Base-by-base conservation (phyloP, 2,797 vertebrate genomes). In the Lithobates sylvaticus region DNA sequence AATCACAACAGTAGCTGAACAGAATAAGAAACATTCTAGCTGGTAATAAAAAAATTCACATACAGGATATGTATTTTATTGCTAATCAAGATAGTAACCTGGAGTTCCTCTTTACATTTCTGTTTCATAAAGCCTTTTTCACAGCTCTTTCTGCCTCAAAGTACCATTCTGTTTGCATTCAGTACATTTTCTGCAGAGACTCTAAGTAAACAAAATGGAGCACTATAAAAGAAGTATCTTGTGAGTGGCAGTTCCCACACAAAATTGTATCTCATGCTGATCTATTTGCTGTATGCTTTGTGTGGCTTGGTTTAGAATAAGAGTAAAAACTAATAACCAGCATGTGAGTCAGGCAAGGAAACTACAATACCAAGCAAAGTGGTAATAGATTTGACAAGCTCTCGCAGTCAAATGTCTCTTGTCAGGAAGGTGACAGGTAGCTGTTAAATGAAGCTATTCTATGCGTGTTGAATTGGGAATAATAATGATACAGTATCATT, bases 401-500 rank as follows among this genome's bases (percentile, higher is more conserved):
- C 44, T 72, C 5, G 36, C 47, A 82, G 47, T 73, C 54, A 64
- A 10, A 61, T 82, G 70, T 47, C 32, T 74, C 54, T 65, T 82
- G 80, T 82, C 80, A 81, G 68, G 5, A 39, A 54, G 44, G 78
- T 73, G 80, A 82, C 80, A 73, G 50, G 50, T 74, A 82, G 69
- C 80, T 39, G 50, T 73, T 82, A 72, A 42, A 42, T 64, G 70
- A 64, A 64, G 58, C 23, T 12, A 21, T 36, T 82, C 23, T 65
- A 61, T 39, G 80, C 70, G 73, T 82, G 70, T 82, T 74, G 50
- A 82, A 74, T 64, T 72, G 50, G n/a, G 50, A 61, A 61, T 64
- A 74, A 74, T 82, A 72, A 81, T 72, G 78, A 70, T 72, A 81
- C 21, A n/a, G 15, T 72, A 82, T 82, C 44, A 81, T 71, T 81